Base-by-base conservation (phyloP, 35 echinoderm and acorn worm genomes). In the Heliocidaris tuberculata region DNA sequence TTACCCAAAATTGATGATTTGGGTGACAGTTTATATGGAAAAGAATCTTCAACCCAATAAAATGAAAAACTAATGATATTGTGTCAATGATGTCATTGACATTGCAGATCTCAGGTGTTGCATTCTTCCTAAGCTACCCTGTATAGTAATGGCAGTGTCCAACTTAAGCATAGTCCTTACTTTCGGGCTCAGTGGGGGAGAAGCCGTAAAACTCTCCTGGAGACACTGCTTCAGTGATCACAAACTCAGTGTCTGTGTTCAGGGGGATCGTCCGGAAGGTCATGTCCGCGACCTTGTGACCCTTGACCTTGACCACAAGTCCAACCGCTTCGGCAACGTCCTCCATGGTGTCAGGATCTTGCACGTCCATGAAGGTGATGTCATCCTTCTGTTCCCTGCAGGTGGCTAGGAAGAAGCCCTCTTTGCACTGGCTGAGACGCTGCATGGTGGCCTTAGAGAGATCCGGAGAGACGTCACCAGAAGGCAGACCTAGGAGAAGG, bases 201-300 rank as follows among this genome's bases (percentile, higher is more conserved):
- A 52, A 48, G 50, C 91, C 91, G 50, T 93, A 93, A 19, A 93
- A 93, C 91, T 93, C 50, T 49, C 31, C 91, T 21, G 91, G 91
- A 21, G 31, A 48, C 13, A 93, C 91, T 13, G 48, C 50, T 5
- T 93, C 91, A 9, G 50, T 93, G 11, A 59, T 48, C 29, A 93
- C 29, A 48, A 50, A 93, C 48, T 93, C 29, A 0, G 48, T 30
- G 15, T 93, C 91, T 11, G 2, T 30, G 47, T 93, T 49, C 48
- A 93, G 32, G 10, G 5, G 91, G n/a, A 93, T 30, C 21, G 50
- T 48, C 50, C 48, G 21, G 29, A 49, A 59, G n/a, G 50, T 32
- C 31, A 93, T 49, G 47, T 24, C 49, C 9, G 91, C 50, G 9
- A 56, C 47, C 29, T 30, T 30, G 91, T 52, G 50, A 59, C n/a